Evolutionary conservation across 2,797 vertebrate genomes (phyloP), one percentile per base, ranked within the genome.

Genomic region (Sebastes taczanowskii): DNA sequence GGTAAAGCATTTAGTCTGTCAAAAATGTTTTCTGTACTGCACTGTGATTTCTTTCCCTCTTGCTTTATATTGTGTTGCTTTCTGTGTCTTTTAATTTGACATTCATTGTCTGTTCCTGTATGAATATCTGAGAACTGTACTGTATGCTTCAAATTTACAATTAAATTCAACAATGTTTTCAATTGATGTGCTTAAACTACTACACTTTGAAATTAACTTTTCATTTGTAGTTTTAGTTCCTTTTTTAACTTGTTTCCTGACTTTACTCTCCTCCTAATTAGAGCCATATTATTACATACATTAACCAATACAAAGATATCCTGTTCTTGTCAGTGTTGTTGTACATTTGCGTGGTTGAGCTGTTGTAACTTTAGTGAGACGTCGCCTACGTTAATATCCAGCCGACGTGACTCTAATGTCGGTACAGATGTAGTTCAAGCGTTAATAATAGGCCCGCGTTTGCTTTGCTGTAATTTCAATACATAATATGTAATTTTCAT

Each of bases 401-500:
- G 65, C 22, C 70, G 22, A 53, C 16, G 64, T 81, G 90, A 88
- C 76, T 83, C 74, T 60, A 74, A 86, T 73, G 67, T 88, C 83
- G 58, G 67, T 46, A 74, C 84, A 53, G 80, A 87, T 83, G 92
- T 82, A 93, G 90, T 84, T 95, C 90, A 92, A 85, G 95, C 95
- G 93, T 95, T 97, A 96, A 95, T 97, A 97, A 96, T 92, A 94
- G 95, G 95, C 91, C 95, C 90, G 82, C 95, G 91, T 97, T 97
- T 96, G 96, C 95, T 95, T 96, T 83, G 83, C 92, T 80, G 83
- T 82, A 59, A 93, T 94, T 92, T 92, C 74, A 91, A 93, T 96
- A 95, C 96, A 97, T 95, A 95, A 95, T 95, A 92, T 92, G 88
- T 95, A 58, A 97, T 97, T 97, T 96, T 97, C 96, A 97, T 96